Base-by-base conservation (phyloP, 2,888 invertebrate genomes). In the Hypsopygia costalis region DNA sequence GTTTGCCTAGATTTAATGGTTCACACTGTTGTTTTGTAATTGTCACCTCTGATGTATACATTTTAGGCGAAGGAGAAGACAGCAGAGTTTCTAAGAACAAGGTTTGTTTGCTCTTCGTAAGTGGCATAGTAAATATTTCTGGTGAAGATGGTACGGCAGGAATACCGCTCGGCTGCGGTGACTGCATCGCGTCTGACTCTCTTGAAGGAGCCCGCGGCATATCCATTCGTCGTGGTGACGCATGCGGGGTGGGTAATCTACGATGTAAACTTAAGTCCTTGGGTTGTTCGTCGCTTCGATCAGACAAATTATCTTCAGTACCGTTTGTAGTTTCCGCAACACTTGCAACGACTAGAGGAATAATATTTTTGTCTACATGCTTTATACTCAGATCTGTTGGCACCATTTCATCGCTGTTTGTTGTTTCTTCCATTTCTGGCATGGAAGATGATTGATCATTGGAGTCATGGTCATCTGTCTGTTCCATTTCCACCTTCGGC, bases 81-180 rank as follows among this genome's bases (percentile, higher is more conserved):
- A 93, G 74, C 5, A 93, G 70, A 7, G 92, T 90, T 65, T 94
- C 93, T 43, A 93, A 73, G 68, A 92, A 91, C 43, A 90, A 66
- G 7, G 91, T 83, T 62, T 91, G 90, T 67, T 83, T 89, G 55
- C 78, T 81, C 58, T 85, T 88, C 0, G 77, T 74, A 6, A 67
- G 68, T 5, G 88, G 87, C 55, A 90, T 81, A 31, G 90, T 89
- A 43, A 91, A 90, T 59, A 92, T 88, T 72, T 93, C 93, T 9
- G 94, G 93, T 6, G 93, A 93, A 11, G 92, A 92, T 28, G 93
- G 92, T 31, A 94, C 90, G 27, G 92, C 92, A 16, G 93, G 93
- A 41, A 93, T 91, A 11, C 93, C 93, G 53, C 93, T 93, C 1
- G 93, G 93, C 56, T 93, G 93, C 1, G 94, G 93, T 4, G 94